Evolutionary conservation across 2,797 vertebrate species (phyloP).

Genomic region (Mormyrus proboscirostris): DNA sequence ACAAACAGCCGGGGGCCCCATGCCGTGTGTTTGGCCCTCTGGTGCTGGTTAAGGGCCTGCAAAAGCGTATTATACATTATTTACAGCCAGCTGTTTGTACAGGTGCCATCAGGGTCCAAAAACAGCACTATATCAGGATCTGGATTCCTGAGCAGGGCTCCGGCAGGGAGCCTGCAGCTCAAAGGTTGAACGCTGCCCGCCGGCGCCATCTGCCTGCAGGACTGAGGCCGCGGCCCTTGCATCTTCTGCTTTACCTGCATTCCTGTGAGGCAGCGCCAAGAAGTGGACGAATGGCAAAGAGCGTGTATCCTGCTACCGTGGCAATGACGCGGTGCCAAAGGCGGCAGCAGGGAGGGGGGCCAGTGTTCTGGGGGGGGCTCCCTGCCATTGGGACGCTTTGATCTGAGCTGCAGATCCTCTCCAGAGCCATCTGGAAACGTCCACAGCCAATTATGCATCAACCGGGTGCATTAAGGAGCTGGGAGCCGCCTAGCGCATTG

Average conservation of each 20-base stretch:
- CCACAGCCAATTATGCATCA: neutral
- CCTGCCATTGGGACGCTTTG: neutral
- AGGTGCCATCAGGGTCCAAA: neutral
- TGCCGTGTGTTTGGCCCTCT: neutral
- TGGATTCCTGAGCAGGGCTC: neutral
- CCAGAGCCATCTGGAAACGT: slow-evolving; percentile 17
- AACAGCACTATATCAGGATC: neutral
- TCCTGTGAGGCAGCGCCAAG: neutral
- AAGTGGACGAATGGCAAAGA: neutral
- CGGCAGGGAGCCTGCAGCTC: neutral
- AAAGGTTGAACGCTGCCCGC: neutral
- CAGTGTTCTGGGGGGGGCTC: neutral
- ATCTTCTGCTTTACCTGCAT: neutral
- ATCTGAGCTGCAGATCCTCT: neutral
- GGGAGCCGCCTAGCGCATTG: neutral
- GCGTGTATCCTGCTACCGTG: neutral
- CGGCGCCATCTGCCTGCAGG: neutral
- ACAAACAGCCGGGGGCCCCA: neutral
- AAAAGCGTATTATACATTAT: neutral
- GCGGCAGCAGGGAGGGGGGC: neutral
- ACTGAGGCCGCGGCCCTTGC: neutral
- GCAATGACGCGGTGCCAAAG: neutral
- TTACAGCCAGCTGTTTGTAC: neutral
- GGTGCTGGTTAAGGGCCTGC: neutral
- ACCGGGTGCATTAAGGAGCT: neutral